Conservation (phyloP, 1,140 invertebrate species). For the Ladona fulva region DNA sequence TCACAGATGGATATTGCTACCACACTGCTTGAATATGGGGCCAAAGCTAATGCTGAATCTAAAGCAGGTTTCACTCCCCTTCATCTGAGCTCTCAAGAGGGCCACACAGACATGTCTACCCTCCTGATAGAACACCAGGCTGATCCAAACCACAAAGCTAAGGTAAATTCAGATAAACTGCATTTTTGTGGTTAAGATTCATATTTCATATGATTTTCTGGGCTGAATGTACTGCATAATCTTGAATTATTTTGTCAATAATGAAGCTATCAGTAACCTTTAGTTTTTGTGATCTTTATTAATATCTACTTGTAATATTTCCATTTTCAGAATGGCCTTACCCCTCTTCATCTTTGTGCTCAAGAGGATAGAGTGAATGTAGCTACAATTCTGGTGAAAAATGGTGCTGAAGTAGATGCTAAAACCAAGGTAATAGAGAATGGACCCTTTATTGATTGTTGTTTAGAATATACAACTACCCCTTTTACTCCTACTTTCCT, state of each 20-base stretch:
- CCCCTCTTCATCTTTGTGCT: conserved; percentile 80
- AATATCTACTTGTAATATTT: conserved; percentile 14
- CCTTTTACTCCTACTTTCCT: too few relatives aligned
- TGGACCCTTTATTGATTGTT: too few relatives aligned
- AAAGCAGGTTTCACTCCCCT: conserved; percentile 93
- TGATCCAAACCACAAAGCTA: conserved; percentile 80
- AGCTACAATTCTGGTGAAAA: conserved; percentile 82
- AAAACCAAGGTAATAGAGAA: conserved; percentile 59
- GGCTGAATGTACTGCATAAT: too few relatives aligned
- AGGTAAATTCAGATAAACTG: conserved; percentile 40
- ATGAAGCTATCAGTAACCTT: too few relatives aligned
- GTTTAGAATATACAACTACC: too few relatives aligned
- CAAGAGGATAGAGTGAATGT: conserved; percentile 95
- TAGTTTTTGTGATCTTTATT: too few relatives aligned
- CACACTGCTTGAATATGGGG: conserved; percentile 88
- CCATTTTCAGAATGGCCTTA: conserved; percentile 68
- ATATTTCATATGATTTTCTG: too few relatives aligned
- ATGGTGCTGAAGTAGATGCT: conserved; percentile 76
- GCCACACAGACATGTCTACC: conserved; percentile 91
- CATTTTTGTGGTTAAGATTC: too few relatives aligned
- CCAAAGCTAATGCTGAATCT: conserved; percentile 89
- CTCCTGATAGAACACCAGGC: conserved; percentile 87
- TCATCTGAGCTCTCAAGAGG: conserved; percentile 90
- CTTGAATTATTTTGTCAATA: too few relatives aligned
- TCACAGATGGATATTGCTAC: conserved; percentile 83